Base-by-base conservation (phyloP, 1,140 invertebrate species). In the Euborellia annulipes region DNA sequence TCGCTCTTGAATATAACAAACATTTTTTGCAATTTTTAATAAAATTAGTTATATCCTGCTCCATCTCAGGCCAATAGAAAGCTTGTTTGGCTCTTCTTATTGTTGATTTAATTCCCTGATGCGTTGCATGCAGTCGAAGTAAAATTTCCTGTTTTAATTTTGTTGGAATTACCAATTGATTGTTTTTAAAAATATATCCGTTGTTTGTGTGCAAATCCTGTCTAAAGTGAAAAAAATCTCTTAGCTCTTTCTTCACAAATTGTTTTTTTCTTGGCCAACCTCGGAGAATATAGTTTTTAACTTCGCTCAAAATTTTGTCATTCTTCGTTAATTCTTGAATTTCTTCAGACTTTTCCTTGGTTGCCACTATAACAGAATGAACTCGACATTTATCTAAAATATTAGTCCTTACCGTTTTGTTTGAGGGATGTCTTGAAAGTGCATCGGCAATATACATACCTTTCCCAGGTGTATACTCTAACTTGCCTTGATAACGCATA, bases 401-500 rank as follows among this genome's bases (percentile, higher is more conserved):
- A 17, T 42, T 20, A 7, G 14, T 20, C 22, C 16, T 19, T 17
- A 17, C 21, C 14, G 41, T 16, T 14, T 21, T 14, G 22, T 16
- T 42, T 18, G 14, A 20, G 20, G n/a, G 14, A 19, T 16, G 7
- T 7, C 41, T 17, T 19, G 41, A 42, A 14, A 42, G 22, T 16
- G 41, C 22, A 42, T 42, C 41, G 17, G 41, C 16, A 19, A 42
- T 20, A 18, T 14, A 20, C 17, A 42, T 18, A 9, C 22, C 16
- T 42, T 17, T 19, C 17, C 41, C 41, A 14, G 41, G 41, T 8
- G 14, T 48, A 44, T 57, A 62, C 3, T 32, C 21, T 16, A 57
- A 36, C 2, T 48, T 44, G 38, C 58, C 55, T 27, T 55, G 47
- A 52, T 65, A 70, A 48, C 53, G 36, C 36, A 62, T 59, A n/a